Evolutionary conservation across 2,113 vertebrate species (phyloP), one percentile per base, ranked within the genome.

Genomic region (Chaetodon trifascialis): DNA sequence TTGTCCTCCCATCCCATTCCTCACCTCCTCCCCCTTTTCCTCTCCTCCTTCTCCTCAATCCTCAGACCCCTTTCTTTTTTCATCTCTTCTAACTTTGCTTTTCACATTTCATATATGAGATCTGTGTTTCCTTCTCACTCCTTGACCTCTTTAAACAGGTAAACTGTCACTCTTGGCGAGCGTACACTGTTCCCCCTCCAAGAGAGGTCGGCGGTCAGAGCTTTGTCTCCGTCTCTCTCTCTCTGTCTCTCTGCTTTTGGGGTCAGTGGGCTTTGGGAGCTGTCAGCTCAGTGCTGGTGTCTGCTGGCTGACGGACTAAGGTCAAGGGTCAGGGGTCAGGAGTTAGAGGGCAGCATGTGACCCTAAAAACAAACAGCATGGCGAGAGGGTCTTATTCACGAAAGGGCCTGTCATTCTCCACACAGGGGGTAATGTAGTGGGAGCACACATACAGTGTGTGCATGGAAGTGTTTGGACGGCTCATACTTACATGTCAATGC

Each of bases 231-330:
- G 56, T 55, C 74, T 83, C 56, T 51, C 58, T 58, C 15, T 40
- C 30, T 42, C 58, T 68, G 55, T 75, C 64, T 63, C 58, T 80
- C 62, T 75, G 55, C 44, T 84, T 79, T 90, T 69, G 88, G 91
- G 93, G 93, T 94, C 93, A 94, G 90, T 91, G 88, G 92, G 86
- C 92, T 91, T 89, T 89, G 92, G 92, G 93, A 94, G 92, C 94
- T 94, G 94, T 95, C 94, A 94, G 86, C 92, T 77, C 84, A 72
- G 79, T 66, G 84, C 88, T 89, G 85, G 80, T 89, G 80, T 90
- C 88, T 85, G 75, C 79, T 82, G 73, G 74, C 86, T 94, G 94
- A 94, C 87, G 88, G 88, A 84, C 88, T 40, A 56, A 84, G 85
- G 85, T 93, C 86, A 84, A 54, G 87, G 88, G 90, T 93, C 86